phyloP scores from a whole-genome alignment of 2,113 vertebrate species.

The Daubentonia madagascariensis region DNA sequence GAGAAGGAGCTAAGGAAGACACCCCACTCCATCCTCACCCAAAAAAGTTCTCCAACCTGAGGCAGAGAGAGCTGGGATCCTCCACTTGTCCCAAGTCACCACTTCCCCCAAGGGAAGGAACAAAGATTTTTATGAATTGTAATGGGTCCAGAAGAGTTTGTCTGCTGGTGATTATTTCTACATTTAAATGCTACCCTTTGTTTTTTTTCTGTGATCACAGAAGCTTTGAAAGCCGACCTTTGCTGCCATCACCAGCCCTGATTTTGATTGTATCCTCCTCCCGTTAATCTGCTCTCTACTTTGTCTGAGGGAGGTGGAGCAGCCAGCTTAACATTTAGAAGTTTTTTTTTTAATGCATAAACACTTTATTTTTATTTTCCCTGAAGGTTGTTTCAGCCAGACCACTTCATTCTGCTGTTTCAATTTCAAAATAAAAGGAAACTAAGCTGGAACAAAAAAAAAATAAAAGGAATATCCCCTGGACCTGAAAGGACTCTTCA shows the following conservation, averaged over 20 bases:
- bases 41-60: background rate
- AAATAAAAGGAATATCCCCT: background rate
- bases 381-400: background rate
- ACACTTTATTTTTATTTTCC: background rate
- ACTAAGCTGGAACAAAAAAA: background rate
- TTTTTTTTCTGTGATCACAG: background rate
- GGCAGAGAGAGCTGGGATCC: background rate
- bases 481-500: background rate
- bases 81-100: background rate
- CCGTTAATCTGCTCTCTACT: background rate
- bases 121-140: background rate
- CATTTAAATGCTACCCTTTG: background rate
- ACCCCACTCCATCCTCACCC: background rate
- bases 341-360: background rate
- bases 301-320: background rate
- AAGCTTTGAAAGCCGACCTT: background rate
- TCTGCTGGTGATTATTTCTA: background rate
- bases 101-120: background rate
- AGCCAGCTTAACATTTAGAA: background rate
- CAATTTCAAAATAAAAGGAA: conserved; percentile 18
- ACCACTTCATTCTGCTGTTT: conserved; percentile 10
- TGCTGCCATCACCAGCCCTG: background rate
- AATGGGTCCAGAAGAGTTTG: background rate
- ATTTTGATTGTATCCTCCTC: background rate
- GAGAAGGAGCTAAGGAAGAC: background rate